Percentiles rank a stretch among this genome's conserved stretches.
Evolutionary conservation across 2,888 invertebrate genomes (phyloP).

Genomic region (Leptinotarsa haldemani): DNA sequence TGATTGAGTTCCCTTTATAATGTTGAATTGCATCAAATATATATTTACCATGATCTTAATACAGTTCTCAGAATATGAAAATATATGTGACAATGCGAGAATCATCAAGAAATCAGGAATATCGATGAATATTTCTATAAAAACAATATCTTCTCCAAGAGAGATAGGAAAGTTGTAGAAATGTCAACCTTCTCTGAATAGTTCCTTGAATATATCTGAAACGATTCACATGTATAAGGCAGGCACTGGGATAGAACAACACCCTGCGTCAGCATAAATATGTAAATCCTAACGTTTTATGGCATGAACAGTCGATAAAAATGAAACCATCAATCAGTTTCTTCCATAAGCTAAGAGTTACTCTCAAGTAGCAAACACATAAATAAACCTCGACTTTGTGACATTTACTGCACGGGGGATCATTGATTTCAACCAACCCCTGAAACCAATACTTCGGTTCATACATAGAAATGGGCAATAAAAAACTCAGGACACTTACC

Average conservation of each 20-base stretch:
- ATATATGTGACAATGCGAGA: too few relatives aligned
- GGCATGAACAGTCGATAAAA: slow-evolving; percentile 27
- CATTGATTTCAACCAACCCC: slow-evolving; percentile 41
- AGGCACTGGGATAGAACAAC: slow-evolving; percentile 18
- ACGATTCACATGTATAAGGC: slow-evolving; percentile 4
- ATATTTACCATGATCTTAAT: too few relatives aligned
- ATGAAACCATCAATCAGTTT: slow-evolving; percentile 28
- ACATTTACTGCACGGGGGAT: slow-evolving; percentile 46
- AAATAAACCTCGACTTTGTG: slow-evolving; percentile 41
- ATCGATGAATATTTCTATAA: too few relatives aligned
- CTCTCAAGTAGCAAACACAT: slow-evolving; percentile 28
- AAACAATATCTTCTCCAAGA: neutral
- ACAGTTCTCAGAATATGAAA: too few relatives aligned
- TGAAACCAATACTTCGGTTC: slow-evolving; percentile 27
- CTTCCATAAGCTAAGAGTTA: slow-evolving; percentile 6
- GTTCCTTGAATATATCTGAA: neutral
- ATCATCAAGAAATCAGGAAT: too few relatives aligned
- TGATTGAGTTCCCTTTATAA: too few relatives aligned
- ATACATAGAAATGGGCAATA: slow-evolving; percentile 25
- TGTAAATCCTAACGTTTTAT: slow-evolving; percentile 26
- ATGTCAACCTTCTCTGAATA: neutral
- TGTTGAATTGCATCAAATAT: too few relatives aligned
- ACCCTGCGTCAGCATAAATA: slow-evolving; percentile 12
- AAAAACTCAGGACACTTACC: slow-evolving; percentile 18
- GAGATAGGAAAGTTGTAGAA: neutral